A percentile compares a stretch with the other conserved stretches of the same genome.
Evolutionary conservation across 2,113 vertebrate genomes (phyloP).

Genomic region (Menura novaehollandiae): DNA sequence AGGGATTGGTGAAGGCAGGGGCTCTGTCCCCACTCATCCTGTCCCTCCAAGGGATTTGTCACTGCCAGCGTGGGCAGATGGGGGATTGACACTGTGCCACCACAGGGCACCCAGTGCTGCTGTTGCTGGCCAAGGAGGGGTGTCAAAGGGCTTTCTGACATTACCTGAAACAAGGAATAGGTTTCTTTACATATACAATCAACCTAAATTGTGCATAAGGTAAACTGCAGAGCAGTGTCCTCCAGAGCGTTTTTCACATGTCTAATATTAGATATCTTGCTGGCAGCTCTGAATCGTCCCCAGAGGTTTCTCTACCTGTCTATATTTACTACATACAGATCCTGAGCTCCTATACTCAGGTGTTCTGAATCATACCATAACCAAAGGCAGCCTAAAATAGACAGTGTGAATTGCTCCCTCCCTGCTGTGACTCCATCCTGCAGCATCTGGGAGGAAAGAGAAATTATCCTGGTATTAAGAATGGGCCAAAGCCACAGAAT

Average conservation of each 20-base stretch:
- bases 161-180: background rate
- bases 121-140: fast-evolving
- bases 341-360: background rate
- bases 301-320: conserved; percentile 16
- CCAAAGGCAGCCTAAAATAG: conserved; percentile 43
- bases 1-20: fast-evolving
- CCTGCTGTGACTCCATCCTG: conserved; percentile 22
- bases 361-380: conserved; percentile 39
- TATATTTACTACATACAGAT: background rate
- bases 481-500: background rate
- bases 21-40: background rate
- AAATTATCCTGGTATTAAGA: background rate
- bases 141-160: background rate
- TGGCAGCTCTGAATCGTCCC: background rate
- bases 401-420: conserved; percentile 10
- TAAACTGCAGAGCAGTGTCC: conserved; percentile 21
- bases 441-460: conserved; percentile 26
- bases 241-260: background rate
- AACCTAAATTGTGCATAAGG: conserved; percentile 10
- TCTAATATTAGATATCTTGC: conserved; percentile 45
- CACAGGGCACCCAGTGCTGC: background rate
- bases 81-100: background rate
- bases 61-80: fast-evolving
- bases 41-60: background rate
- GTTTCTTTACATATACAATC: background rate